Base-by-base conservation (phyloP, 2,888 invertebrate species). In the Charanyca ferruginea region DNA sequence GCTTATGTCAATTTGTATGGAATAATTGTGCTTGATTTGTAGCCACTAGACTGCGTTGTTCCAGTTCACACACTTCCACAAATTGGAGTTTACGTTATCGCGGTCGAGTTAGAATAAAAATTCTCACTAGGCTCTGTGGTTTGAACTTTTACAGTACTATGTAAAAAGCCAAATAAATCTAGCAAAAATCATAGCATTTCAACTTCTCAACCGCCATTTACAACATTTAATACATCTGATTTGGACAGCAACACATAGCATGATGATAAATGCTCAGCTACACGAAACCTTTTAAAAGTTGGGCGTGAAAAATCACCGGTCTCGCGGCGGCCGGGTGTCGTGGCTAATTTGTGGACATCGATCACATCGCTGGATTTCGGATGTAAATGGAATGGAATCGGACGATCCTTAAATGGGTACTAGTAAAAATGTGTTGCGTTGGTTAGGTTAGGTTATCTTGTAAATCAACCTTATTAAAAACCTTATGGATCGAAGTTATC, bases 301-400 rank as follows among this genome's bases (percentile, higher is more conserved):
- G 73, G 60, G 76, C 73, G 86, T 90, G 90, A 90, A 90, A 90
- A 90, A 90, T 90, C 87, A 86, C 85, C 85, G 79, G 85, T 66
- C 78, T 81, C 72, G 62, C 72, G 38, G 78, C 76, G 73, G 73
- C 62, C 78, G 85, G 83, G 87, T 84, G 87, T 85, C 85, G 83
- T 71, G 83, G 88, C 88, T 90, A 90, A 90, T 90, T 90, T 90
- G 90, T 80, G 88, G 88, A 85, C 90, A 89, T 90, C 88, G 89
- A 90, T 90, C 90, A 90, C 87, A 68, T 68, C 59, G 71, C 66
- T 68, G 44, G 49, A 44, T 45, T 73, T 55, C 28, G 47, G 85
- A 83, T 75, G 4, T 82, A 77, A 0, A 61, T n/a, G 1, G 0
- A 38, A 58, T 82, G 73, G 85, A 85, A 73, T 28, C 1, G 73